Evolutionary conservation across 2,888 invertebrate species (phyloP), one percentile per base, ranked within the genome.

Genomic region (Eueremaeus valkanovi): DNA sequence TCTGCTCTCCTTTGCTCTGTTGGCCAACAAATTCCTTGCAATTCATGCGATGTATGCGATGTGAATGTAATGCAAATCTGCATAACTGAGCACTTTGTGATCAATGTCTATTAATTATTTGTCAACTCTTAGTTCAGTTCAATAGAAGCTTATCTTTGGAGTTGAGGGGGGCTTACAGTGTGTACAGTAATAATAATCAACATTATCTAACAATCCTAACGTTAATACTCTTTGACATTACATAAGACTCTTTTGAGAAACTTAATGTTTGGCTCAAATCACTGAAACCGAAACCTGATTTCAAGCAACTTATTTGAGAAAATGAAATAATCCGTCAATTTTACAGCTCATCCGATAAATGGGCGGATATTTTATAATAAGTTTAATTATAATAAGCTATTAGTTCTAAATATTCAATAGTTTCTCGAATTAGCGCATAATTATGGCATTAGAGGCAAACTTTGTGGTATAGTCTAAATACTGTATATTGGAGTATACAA

Each of bases 91-190:
- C 61, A 66, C 40, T 36, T 21, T 66, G 36, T 36, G 40, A 66
- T 66, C 66, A 40, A 66, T 66, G 36, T 3, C 40, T 40, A 66
- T 66, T 40, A 66, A 66, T 66, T 66, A 66, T 66, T 66, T 66
- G 66, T 66, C 66, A 66, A 21, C 36, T 24, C 13, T 61, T 61
- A 29, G 2, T 3, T 13, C 33, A 36, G 6, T 66, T 40, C 36
- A 36, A 66, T 40, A 40, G 21, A 36, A 66, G 36, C 66, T 66
- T 66, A 66, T 66, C 66, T 66, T 66, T 66, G n/a, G 51, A 51
- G 45, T 45, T 3, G 45, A n/a, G 6, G 18, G 45, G 6, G 9
- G 11, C 45, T 51, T 51, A n/a, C 24, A 51, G 3, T 51, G 24
- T 6, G n/a, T 49, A 11, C 11, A 55, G 6, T 55, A 55, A 55